phyloP scores from a whole-genome alignment of 2,888 invertebrate genomes.

The Agrotis ipsilon region DNA sequence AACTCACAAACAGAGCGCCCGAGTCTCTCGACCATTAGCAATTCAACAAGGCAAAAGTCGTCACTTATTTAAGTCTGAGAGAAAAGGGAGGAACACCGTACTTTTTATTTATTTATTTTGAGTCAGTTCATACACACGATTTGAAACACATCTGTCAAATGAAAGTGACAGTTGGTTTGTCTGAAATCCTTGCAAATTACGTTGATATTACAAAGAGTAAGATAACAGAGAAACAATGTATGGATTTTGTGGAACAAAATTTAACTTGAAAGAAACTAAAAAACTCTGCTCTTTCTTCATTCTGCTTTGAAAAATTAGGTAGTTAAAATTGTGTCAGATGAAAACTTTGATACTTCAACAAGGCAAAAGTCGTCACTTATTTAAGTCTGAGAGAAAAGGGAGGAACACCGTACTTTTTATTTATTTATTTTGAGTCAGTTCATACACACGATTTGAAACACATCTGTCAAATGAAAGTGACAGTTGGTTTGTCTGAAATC shows the following conservation, averaged over 20 bases:
- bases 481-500: neutral
- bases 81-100: conserved; percentile 21
- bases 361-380: conserved; percentile 57
- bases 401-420: conserved; percentile 38
- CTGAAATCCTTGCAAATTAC: neutral
- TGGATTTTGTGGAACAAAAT: no score
- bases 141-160: conserved; percentile 9
- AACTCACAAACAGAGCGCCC: conserved; percentile 18
- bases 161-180: neutral
- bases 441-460: conserved; percentile 1
- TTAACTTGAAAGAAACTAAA: no score
- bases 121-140: conserved; percentile 9
- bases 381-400: conserved; percentile 46
- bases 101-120: conserved; percentile 55
- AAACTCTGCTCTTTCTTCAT: no score
- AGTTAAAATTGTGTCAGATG: no score
- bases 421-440: conserved; percentile 49
- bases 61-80: conserved; percentile 56
- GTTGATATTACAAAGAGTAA: no score
- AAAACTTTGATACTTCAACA: no score
- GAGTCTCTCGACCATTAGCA: conserved; percentile 44
- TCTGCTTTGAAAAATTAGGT: no score
- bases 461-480: neutral
- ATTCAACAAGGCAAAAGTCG: conserved; percentile 56
- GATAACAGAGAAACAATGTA: no score